A percentile compares a stretch with the other conserved stretches of the same genome.
phyloP scores from a whole-genome alignment of 2,888 invertebrate species.

The Cheiracanthium punctorium region DNA sequence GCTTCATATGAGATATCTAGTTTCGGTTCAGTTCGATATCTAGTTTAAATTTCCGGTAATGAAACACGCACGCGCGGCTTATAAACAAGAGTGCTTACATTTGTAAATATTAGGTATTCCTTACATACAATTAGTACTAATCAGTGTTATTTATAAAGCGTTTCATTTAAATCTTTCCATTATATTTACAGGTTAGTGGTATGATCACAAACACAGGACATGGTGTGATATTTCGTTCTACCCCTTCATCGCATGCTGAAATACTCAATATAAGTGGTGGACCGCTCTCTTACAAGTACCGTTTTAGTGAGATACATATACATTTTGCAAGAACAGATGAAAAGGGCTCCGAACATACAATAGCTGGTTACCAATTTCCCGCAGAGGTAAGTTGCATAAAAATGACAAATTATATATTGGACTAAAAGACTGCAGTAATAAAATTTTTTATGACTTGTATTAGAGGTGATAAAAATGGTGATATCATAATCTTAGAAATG shows the following conservation, averaged over 20 bases:
- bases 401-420: neutral
- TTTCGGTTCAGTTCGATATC: too few species aligned
- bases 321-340: constrained; percentile 94
- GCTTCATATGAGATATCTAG: too few species aligned
- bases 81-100: too few species aligned
- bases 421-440: neutral
- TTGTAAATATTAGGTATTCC: too few species aligned
- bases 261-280: constrained; percentile 96
- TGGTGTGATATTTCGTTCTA: constrained; percentile 57
- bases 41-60: too few species aligned
- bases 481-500: too few species aligned
- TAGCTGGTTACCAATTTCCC: constrained; percentile 96
- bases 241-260: constrained; percentile 77
- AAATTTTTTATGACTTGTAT: neutral
- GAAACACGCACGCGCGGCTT: too few species aligned
- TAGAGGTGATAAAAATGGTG: neutral
- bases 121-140: too few species aligned
- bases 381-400: constrained; percentile 86
- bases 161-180: neutral
- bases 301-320: constrained; percentile 94
- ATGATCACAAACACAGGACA: constrained; percentile 64
- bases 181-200: constrained; percentile 49
- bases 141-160: too few species aligned
- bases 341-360: constrained; percentile 96
- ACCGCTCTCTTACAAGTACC: constrained; percentile 95